A percentile compares a stretch with the other conserved stretches of the same genome.
Evolutionary conservation across 2,797 vertebrate species (phyloP).

Genomic region (Periophthalmus magnuspinnatus): DNA sequence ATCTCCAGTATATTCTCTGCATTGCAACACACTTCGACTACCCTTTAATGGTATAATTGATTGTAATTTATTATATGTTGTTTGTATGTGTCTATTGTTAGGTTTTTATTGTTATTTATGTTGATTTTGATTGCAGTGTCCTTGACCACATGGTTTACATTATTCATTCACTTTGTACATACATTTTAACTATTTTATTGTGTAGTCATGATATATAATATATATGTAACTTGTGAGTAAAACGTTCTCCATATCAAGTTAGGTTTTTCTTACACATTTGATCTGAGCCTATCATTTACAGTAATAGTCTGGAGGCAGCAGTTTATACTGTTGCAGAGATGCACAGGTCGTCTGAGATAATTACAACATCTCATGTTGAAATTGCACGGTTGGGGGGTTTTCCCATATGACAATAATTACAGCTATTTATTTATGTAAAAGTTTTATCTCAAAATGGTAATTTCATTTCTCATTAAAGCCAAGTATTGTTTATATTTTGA

Average conservation of each 20-base stretch:
- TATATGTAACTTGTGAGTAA: background rate
- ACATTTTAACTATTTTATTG: background rate
- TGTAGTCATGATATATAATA: background rate
- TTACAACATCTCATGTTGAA: slow-evolving; percentile 34
- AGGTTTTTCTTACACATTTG: background rate
- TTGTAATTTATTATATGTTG: no score
- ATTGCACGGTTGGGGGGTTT: slow-evolving; percentile 32
- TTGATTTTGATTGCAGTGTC: background rate
- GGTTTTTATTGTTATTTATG: no score
- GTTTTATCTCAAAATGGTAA: slow-evolving; percentile 13
- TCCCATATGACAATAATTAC: slow-evolving; percentile 27
- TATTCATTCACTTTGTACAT: background rate
- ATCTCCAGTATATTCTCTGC: background rate
- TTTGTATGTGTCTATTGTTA: no score
- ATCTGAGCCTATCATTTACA: background rate
- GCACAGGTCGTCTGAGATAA: slow-evolving; percentile 29
- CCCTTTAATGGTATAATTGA: no score
- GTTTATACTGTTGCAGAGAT: slow-evolving; percentile 12
- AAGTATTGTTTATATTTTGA: slow-evolving; percentile 8
- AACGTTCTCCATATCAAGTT: background rate
- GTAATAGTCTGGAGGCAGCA: slow-evolving; percentile 1
- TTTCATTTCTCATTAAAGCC: slow-evolving; percentile 12
- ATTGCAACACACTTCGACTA: background rate
- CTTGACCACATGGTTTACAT: no score
- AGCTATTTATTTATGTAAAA: slow-evolving; percentile 19